Evolutionary conservation across 2,113 vertebrate species (phyloP), one percentile per base, ranked within the genome.

Genomic region (Platanista minor): DNA sequence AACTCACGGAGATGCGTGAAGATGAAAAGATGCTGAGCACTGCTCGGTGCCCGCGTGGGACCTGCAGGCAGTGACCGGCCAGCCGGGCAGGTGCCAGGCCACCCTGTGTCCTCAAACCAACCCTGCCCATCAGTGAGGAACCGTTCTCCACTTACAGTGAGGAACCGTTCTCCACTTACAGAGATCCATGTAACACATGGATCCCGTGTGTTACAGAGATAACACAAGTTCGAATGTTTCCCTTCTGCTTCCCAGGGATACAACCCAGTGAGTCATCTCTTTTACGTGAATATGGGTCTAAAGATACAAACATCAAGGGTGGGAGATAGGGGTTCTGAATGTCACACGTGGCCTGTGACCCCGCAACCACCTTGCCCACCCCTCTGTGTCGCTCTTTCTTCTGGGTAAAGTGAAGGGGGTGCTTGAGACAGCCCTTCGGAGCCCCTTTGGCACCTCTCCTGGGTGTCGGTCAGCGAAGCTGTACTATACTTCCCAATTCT

Each of bases 1-100:
- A 39, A 39, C 18, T 71, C 33, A 15, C 2, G 5, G 74, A 21
- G 11, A 23, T 7, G 54, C 29, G 6, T 11, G 5, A 80, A 39
- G 39, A 33, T 33, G 43, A 71, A 54, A n/a, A 54, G 57, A 33
- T 0, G 1, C 33, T 1, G n/a, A 57, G 43, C 49, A 7, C 59
- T 41, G 36, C 39, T 36, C 41, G 7, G 52, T 31, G 10, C 61
- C 80, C 74, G 6, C 2, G 0, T 62, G 64, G 62, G 54, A 39
- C 57, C 25, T 9, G 0, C 2, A 33, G 75, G 46, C 72, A 27
- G 54, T 3, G 17, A 82, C 46, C 2, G 9, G 10, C 41, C 61
- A 33, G 9, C 8, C 20, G 4, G 9, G 39, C 57, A 66, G 7
- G 36, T 33, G 12, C 43, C 31, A 74, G 46, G 43, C 8, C 36